Conservation (phyloP, 2,888 invertebrate genomes). For the Agrochola macilenta region DNA sequence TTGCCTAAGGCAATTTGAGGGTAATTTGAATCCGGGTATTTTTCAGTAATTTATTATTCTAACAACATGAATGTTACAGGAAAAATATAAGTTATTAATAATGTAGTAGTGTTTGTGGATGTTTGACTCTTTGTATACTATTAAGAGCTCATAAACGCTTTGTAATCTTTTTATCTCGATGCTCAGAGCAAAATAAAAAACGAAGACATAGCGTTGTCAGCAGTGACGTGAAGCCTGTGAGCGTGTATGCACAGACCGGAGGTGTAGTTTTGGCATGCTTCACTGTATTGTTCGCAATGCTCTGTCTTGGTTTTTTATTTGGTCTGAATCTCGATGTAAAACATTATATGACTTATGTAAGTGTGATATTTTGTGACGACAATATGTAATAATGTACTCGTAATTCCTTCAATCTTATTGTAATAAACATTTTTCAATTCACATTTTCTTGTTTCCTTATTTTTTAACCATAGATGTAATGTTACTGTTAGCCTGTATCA, state of each 20-base stretch:
- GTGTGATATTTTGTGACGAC: constrained; percentile 9
- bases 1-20: neutral
- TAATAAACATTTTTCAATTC: constrained; percentile 7
- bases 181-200: too few relatives aligned
- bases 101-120: neutral
- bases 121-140: constrained; percentile 2
- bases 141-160: constrained; percentile 7
- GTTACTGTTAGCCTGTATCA: neutral
- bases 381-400: constrained; percentile 24
- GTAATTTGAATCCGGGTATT: neutral
- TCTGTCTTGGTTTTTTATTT: too few relatives aligned
- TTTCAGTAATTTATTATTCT: neutral
- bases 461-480: neutral
- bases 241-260: too few relatives aligned
- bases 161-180: constrained; percentile 1
- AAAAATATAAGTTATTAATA: neutral
- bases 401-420: constrained; percentile 5
- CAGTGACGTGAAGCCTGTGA: too few relatives aligned
- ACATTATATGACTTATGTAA: constrained; percentile 1
- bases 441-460: neutral
- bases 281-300: too few relatives aligned
- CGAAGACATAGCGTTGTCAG: too few relatives aligned
- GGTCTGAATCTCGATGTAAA: constrained; percentile 8
- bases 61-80: neutral
- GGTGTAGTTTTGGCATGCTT: too few relatives aligned